Conservation (phyloP, 2,113 vertebrate species). For the Brienomyrus longianalis region DNA sequence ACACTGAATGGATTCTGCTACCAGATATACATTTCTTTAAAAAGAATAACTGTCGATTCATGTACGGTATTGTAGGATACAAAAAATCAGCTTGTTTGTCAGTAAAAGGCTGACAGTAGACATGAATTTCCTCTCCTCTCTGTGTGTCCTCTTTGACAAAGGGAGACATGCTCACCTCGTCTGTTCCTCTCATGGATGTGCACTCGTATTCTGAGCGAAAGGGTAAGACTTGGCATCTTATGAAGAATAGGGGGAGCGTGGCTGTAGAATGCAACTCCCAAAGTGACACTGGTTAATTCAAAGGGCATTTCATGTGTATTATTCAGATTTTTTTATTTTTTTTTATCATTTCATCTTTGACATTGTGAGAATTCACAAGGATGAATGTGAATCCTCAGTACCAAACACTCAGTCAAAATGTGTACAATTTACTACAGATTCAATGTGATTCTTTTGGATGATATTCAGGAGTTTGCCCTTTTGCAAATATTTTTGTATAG, state of each 20-base stretch:
- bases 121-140: neutral
- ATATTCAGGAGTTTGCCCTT: slow-evolving; percentile 42
- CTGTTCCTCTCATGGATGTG: neutral
- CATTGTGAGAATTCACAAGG: slow-evolving; percentile 12
- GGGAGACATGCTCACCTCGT: slow-evolving; percentile 3
- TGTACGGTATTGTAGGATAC: neutral
- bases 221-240: slow-evolving; percentile 18
- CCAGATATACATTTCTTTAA: neutral
- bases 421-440: slow-evolving; percentile 32
- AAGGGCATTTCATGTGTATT: slow-evolving; percentile 26
- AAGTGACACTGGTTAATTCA: slow-evolving; percentile 40
- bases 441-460: slow-evolving; percentile 27
- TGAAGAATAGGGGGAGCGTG: slow-evolving; percentile 21
- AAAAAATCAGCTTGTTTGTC: slow-evolving; percentile 12
- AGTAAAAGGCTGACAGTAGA: neutral
- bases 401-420: slow-evolving; percentile 20
- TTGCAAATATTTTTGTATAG: slow-evolving; percentile 51
- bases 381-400: slow-evolving; percentile 14
- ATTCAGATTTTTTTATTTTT: slow-evolving; percentile 20
- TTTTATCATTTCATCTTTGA: slow-evolving; percentile 9
- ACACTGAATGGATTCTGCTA: neutral
- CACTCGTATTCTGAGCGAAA: slow-evolving; percentile 11
- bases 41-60: neutral
- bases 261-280: slow-evolving; percentile 18
- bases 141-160: slow-evolving; percentile 9